Evolutionary conservation across 1,140 invertebrate species (phyloP), one percentile per base, ranked within the genome.

Genomic region (Rhopalosiphum maidis): DNA sequence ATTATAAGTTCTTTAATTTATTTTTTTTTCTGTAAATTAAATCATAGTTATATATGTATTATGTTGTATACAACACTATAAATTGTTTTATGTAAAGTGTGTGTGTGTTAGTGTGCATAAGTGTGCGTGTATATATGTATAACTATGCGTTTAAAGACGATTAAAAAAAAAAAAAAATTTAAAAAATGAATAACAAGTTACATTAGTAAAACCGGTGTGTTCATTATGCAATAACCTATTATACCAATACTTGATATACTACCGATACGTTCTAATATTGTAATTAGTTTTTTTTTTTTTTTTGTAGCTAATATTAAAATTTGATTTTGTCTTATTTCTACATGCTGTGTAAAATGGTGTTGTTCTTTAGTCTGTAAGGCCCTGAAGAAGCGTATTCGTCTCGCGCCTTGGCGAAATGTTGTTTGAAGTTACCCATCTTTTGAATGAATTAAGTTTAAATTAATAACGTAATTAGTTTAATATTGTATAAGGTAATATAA

Each of bases 211-310:
- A 83, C 82, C 82, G 35, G 91, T 55, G 91, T 93, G 82, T 92
- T 92, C 91, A 93, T 93, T 93, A 93, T 85, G 91, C 82, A 93
- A 93, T 93, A 93, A 93, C 82, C 46, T 86, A 54, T 83, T 51
- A 37, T 92, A 83, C 21, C 11, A 22, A 93, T 54, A 54, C n/a
- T 15, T 25, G 11, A 54, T 89, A 54, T 89, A 87, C 37, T 87
- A 48, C 85, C 25, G 30, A 55, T 90, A 90, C 22, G 35, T 68
- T 90, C 43, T 55, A 25, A 15, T 89, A 89, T 89, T 89, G 51
- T 89, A 89, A 88, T 35, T n/a, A n/a, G 2, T 51, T 89, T 35
- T 89, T 55, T 54, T 48, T 87, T n/a, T 55, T 41, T 68, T 30
- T 21, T 60, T 18, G 18, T 60, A 90, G 37, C 23, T 48, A 60